Evolutionary conservation across 2,113 vertebrate species (phyloP).

Genomic region (Monarcha castaneiventris): DNA sequence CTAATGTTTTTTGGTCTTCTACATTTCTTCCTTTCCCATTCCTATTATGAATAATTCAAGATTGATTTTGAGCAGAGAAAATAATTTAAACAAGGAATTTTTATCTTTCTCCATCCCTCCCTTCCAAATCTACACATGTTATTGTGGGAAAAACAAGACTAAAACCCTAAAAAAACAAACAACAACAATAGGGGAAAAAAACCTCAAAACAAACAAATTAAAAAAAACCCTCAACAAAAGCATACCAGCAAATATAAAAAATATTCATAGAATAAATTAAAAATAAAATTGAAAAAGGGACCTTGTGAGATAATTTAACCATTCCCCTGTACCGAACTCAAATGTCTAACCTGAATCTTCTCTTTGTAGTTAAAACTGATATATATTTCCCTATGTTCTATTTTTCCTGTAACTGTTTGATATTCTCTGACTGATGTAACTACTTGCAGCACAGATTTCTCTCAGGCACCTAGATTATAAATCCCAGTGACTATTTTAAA

Average conservation of each 20-base stretch:
- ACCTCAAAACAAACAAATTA: fast-evolving
- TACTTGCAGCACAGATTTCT: not conserved
- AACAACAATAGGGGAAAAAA: not conserved
- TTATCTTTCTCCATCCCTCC: not conserved
- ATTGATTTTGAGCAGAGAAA: not conserved
- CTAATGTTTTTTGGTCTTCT: not conserved
- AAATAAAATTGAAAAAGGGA: not conserved
- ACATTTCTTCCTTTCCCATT: not conserved
- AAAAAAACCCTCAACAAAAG: not conserved
- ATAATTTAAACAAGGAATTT: not conserved
- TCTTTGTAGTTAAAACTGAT: not conserved
- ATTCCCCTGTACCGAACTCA: not conserved
- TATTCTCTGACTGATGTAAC: not conserved
- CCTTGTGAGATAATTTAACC: not conserved
- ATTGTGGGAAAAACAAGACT: not conserved
- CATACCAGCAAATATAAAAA: not conserved
- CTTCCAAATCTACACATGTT: not conserved
- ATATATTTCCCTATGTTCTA: not conserved
- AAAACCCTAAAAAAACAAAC: not conserved
- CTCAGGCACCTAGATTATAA: not conserved
- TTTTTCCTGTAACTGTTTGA: not conserved
- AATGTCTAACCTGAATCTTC: not conserved
- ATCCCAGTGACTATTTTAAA: not conserved
- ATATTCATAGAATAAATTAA: not conserved
- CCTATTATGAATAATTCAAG: not conserved